Evolutionary conservation across 2,888 invertebrate species (phyloP).

Genomic region (Dinocampus coccinellae): DNA sequence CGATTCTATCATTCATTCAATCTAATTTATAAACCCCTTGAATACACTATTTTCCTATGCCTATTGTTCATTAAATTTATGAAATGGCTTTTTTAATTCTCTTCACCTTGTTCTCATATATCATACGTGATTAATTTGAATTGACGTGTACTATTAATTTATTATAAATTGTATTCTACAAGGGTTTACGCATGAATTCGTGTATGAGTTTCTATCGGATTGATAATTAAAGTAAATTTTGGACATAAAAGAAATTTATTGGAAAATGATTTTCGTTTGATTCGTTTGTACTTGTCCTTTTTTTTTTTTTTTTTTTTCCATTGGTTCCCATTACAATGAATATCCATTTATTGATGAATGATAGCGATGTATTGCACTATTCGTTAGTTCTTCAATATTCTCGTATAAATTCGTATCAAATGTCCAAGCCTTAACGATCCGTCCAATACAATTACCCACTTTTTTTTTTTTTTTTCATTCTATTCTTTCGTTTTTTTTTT

Average conservation of each 20-base stretch:
- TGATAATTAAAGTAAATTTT: neutral
- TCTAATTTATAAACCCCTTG: slow-evolving; percentile 24
- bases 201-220: neutral
- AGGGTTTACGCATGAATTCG: neutral
- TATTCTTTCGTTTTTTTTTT: neutral
- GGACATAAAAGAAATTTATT: neutral
- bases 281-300: too few species aligned
- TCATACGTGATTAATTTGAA: neutral
- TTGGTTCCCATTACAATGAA: neutral
- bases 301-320: neutral
- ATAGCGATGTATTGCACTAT: neutral
- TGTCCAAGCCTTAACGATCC: neutral
- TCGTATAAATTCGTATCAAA: neutral
- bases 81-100: neutral
- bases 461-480: neutral
- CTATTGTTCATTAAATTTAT: slow-evolving; percentile 18
- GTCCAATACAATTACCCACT: neutral
- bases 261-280: too few species aligned
- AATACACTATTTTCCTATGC: slow-evolving; percentile 5
- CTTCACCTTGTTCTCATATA: neutral
- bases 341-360: neutral
- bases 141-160: neutral
- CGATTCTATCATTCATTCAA: slow-evolving; percentile 36
- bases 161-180: neutral
- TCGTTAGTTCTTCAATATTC: neutral